Percentiles rank a stretch among this genome's conserved stretches.
Conservation (phyloP, 2,113 vertebrate species). For the Coptodon rendalli region DNA sequence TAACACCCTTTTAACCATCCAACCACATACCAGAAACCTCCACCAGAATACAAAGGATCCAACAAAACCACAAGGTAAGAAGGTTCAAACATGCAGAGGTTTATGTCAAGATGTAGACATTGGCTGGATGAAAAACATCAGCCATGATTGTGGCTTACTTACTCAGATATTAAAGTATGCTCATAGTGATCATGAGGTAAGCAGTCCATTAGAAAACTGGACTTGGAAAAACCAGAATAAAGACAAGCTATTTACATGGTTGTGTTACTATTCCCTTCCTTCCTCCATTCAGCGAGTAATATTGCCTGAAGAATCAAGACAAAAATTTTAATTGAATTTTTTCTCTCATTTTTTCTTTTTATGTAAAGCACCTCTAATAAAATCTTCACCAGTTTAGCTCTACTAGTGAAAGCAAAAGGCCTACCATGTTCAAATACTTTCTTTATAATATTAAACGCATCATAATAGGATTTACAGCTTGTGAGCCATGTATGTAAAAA, state of each 20-base stretch:
- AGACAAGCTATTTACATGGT: neutral
- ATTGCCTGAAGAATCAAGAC: neutral
- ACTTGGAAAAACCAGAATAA: neutral
- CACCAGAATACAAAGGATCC: neutral
- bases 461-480: neutral
- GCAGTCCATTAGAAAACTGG: neutral
- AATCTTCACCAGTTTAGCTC: neutral
- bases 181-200: neutral
- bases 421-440: neutral
- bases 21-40: slow-evolving; percentile 5
- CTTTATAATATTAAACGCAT: neutral
- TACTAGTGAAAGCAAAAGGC: neutral
- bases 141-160: neutral
- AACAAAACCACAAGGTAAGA: neutral
- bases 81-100: neutral
- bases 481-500: neutral
- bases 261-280: neutral
- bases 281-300: neutral
- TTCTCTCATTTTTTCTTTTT: neutral
- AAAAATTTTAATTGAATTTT: neutral
- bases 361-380: neutral
- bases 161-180: neutral
- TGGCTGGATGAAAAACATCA: neutral
- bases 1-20: slow-evolving; percentile 51
- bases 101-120: neutral